Base-by-base conservation (phyloP, 2,113 vertebrate genomes). In the Todiramphus chloris region DNA sequence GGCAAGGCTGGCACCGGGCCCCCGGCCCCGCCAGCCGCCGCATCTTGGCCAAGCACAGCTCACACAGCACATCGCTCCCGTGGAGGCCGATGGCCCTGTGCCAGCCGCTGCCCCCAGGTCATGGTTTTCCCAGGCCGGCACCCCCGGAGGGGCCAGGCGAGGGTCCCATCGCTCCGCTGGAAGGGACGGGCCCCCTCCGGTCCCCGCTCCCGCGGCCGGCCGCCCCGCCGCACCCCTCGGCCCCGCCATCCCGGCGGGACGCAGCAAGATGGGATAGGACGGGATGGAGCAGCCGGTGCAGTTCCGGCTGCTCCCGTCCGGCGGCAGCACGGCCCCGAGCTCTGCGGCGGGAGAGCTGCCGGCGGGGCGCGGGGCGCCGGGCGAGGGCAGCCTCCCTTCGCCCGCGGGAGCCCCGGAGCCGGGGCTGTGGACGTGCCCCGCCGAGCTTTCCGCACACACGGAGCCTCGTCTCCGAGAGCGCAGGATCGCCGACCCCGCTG, bases 311-410 rank as follows among this genome's bases (percentile, higher is more conserved):
- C 56, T 60, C 88, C 96, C 96, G 78, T 89, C 73, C 87, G 90
- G 96, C 77, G 96, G 96, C 96, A 96, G 96, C 96, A 96, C 88
- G 82, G 88, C n/a, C 56, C 74, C 74, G 56, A 37, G 73, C 77
- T 87, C 46, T 10, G 91, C 76, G 23, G 77, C 27, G 16, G 63
- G 56, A 86, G 88, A n/a, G 84, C 88, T 76, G 81, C 63, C 80
- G 91, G 72, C 87, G 51, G 91, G 95, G 31, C 15, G 72, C 87
- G 51, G 91, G 95, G 31, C 15, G 91, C 91, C 93, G 91, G 51
- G 43, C 39, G 93, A 84, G 93, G 89, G 95, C 93, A 92, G 85
- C 91, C 91, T 84, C 86, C 53, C 68, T 23, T 33, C 63, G 68
- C 6, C 43, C n/a, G 46, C 20, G 48, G 62, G 27, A 80, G 16